Evolutionary conservation across 2,113 vertebrate genomes (phyloP).

Genomic region (Pelecanoides urinatrix): DNA sequence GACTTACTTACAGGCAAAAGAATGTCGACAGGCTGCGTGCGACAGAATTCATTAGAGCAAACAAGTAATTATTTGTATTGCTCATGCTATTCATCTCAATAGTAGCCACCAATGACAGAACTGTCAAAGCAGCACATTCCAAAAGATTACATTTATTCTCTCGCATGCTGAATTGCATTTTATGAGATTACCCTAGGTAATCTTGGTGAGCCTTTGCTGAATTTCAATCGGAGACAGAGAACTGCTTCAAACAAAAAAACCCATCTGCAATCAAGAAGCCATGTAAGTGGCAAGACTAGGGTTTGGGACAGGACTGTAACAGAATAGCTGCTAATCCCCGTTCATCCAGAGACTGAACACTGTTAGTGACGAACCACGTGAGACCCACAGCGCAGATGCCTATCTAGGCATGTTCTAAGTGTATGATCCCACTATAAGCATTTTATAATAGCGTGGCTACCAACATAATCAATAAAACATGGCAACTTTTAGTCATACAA

Average conservation of each 20-base stretch:
- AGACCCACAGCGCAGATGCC: not conserved
- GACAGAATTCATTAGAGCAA: not conserved
- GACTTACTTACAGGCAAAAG: not conserved
- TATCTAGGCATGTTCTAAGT: accelerated
- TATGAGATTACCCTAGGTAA: not conserved
- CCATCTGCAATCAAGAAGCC: not conserved
- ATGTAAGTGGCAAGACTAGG: not conserved
- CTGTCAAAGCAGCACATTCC: not conserved
- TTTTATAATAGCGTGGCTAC: not conserved
- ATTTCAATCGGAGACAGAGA: not conserved
- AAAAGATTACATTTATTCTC: not conserved
- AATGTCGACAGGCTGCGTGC: not conserved
- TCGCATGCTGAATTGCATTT: too few species aligned
- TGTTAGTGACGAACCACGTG: not conserved
- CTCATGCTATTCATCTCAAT: not conserved
- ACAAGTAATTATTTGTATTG: not conserved
- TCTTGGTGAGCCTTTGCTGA: not conserved
- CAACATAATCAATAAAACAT: not conserved
- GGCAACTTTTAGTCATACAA: accelerated
- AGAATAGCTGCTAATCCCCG: not conserved
- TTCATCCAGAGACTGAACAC: not conserved
- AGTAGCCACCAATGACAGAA: not conserved
- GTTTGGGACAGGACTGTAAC: not conserved
- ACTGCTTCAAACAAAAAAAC: not conserved
- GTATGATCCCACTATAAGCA: not conserved